Conservation (phyloP, 2,888 invertebrate genomes). For the Clivina fossor region DNA sequence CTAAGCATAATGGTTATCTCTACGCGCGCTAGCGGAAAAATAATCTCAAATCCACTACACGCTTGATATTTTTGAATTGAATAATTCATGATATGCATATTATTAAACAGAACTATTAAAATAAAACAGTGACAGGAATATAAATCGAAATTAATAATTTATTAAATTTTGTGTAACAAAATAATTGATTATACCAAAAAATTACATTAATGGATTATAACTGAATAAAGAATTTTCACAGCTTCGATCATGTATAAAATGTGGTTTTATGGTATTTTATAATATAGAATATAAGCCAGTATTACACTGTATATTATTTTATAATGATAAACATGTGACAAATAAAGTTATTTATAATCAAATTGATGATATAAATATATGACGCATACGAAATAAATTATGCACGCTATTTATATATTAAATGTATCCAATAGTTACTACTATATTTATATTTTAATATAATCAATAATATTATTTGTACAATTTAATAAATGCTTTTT, state of each 20-base stretch:
- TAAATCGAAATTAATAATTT: too few relatives aligned
- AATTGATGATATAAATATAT: neutral
- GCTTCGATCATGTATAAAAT: constrained; percentile 28
- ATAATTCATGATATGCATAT: constrained; percentile 7
- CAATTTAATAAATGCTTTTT: constrained; percentile 14
- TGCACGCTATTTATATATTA: neutral
- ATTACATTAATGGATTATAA: neutral
- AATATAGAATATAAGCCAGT: constrained; percentile 6
- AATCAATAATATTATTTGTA: neutral
- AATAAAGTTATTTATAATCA: neutral
- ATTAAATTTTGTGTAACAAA: too few relatives aligned
- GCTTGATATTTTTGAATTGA: neutral
- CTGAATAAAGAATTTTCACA: constrained; percentile 14
- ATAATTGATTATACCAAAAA: too few relatives aligned
- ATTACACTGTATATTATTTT: constrained; percentile 16
- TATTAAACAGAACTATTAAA: neutral
- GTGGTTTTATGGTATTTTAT: constrained; percentile 22
- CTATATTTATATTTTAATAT: neutral
- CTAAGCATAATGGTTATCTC: neutral
- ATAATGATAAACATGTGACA: neutral
- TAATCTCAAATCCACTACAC: constrained; percentile 4
- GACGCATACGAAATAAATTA: neutral
- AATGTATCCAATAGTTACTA: neutral
- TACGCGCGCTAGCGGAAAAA: constrained; percentile 1
- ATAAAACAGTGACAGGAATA: neutral